Evolutionary conservation across 1,140 invertebrate genomes (phyloP), one percentile per base, ranked within the genome.

Genomic region (Meteorus sp.): DNA sequence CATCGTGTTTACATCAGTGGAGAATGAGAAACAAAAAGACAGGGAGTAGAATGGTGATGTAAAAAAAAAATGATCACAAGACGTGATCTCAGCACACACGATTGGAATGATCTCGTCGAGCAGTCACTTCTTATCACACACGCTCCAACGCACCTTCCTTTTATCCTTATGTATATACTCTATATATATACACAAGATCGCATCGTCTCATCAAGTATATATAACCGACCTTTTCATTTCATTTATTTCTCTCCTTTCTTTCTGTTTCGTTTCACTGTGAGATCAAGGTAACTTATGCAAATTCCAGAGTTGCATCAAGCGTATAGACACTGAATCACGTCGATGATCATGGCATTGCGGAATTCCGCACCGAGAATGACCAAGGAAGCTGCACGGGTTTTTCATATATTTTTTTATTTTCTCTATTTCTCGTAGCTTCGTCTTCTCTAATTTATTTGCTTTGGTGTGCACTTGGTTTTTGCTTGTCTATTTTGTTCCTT

Each of bases 331-430:
- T 48, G 45, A 48, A 48, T 48, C 45, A 48, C 45, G 25, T 29
- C 45, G 45, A 48, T 48, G 45, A 48, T 48, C 45, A 48, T 31
- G 45, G 23, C 45, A n/a, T 15, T 11, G 11, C 61, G 64, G 62
- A 66, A 64, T 66, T 61, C 62, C 50, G 56, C 62, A n/a, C 64
- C 29, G 27, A 52, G 50, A 52, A 52, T 35, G 31, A 19, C 15
- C 50, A 52, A 52, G 8, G 43, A 59, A 61, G 60, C 54, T 62
- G 62, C n/a, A n/a, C n/a, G n/a, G n/a, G n/a, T 64, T 69, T 69
- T 63, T 58, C 64, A 66, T 54, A 19, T 50, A n/a, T 31, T 50
- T 25, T 50, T 27, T 13, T 52, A 35, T 17, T 39, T 11, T 15
- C 13, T 39, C 35, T 39, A n/a, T 39, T 13, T 39, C 8, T 39